These are phyloP conservation scores for Pardosa pseudoannulata DNA, from an alignment of 2,888 invertebrate species.

Conservation along the genomic window DNA sequence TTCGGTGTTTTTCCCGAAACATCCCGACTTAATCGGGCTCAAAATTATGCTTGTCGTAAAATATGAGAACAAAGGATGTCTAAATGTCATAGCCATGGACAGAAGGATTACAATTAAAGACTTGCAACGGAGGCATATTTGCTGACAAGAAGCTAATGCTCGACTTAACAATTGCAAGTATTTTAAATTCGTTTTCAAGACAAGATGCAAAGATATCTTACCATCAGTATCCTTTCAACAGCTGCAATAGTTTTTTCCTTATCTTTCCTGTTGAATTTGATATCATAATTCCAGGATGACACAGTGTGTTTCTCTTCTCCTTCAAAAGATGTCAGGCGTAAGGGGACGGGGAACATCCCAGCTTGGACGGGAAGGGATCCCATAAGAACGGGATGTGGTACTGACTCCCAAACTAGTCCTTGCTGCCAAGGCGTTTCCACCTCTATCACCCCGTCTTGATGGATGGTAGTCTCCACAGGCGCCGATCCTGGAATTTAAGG, in stretches of 20 bases:
- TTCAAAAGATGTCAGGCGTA: slow-evolving; percentile 66
- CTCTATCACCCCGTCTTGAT: slow-evolving; percentile 74
- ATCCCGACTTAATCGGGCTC: too few relatives aligned
- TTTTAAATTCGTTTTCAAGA: too few relatives aligned
- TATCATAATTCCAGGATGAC: slow-evolving; percentile 73
- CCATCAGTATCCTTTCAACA: slow-evolving; percentile 72
- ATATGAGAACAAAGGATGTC: too few relatives aligned
- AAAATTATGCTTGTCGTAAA: too few relatives aligned
- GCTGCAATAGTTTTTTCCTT: slow-evolving; percentile 65
- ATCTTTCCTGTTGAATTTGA: slow-evolving; percentile 70
- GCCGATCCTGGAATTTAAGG: slow-evolving; percentile 61
- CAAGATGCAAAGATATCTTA: too few relatives aligned
- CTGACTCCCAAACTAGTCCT: slow-evolving; percentile 74
- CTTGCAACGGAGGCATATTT: too few relatives aligned
- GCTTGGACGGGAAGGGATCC: slow-evolving; percentile 74
- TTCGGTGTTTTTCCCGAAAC: too few relatives aligned
- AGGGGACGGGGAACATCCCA: slow-evolving; percentile 74
- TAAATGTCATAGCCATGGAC: too few relatives aligned
- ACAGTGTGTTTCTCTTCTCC: slow-evolving; percentile 61
- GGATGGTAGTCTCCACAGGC: slow-evolving; percentile 70
- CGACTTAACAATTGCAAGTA: too few relatives aligned
- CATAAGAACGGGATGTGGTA: slow-evolving; percentile 73
- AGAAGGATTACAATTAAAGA: too few relatives aligned
- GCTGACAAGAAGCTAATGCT: too few relatives aligned
- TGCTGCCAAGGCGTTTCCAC: slow-evolving; percentile 74